Percentiles rank a stretch among this genome's conserved stretches.
These are phyloP conservation scores for Numida meleagris DNA, from an alignment of 2,113 vertebrate genomes.

Conservation along the genomic window DNA sequence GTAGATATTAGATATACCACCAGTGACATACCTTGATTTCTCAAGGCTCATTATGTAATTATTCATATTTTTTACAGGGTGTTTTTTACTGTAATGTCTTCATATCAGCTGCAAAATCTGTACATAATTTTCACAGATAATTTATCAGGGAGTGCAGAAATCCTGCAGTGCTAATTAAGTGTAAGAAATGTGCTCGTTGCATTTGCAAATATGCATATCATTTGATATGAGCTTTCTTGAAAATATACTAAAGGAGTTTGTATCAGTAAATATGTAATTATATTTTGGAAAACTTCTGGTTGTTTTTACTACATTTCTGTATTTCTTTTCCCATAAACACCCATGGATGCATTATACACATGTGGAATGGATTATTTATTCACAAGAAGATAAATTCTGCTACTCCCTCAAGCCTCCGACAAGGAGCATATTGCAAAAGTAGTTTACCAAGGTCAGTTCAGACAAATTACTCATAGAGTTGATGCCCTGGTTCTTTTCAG, in stretches of 20 bases:
- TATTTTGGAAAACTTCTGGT: not conserved
- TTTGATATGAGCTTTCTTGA: not conserved
- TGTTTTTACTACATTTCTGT: not conserved
- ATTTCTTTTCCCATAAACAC: not conserved
- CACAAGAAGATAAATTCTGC: not conserved
- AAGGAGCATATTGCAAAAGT: not conserved
- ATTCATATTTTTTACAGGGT: conserved; percentile 10
- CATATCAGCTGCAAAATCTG: conserved; percentile 44
- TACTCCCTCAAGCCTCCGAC: not conserved
- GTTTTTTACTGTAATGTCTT: conserved; percentile 50
- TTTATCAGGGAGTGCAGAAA: conserved; percentile 21
- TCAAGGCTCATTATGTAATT: conserved; percentile 55
- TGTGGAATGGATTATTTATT: not conserved
- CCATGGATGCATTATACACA: accelerated
- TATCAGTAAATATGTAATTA: not conserved
- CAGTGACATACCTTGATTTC: conserved; percentile 25
- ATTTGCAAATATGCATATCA: conserved; percentile 24
- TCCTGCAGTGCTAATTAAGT: conserved; percentile 10
- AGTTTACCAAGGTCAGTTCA: not conserved
- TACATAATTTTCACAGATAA: conserved; percentile 45
- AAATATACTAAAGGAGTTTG: not conserved
- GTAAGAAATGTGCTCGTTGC: not conserved
- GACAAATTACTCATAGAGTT: accelerated
- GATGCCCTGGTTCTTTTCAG: not conserved
- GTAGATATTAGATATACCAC: conserved; percentile 25